Evolutionary conservation across 1,140 invertebrate genomes (phyloP), one percentile per base, ranked within the genome.

Genomic region (Steinernema khuongi): DNA sequence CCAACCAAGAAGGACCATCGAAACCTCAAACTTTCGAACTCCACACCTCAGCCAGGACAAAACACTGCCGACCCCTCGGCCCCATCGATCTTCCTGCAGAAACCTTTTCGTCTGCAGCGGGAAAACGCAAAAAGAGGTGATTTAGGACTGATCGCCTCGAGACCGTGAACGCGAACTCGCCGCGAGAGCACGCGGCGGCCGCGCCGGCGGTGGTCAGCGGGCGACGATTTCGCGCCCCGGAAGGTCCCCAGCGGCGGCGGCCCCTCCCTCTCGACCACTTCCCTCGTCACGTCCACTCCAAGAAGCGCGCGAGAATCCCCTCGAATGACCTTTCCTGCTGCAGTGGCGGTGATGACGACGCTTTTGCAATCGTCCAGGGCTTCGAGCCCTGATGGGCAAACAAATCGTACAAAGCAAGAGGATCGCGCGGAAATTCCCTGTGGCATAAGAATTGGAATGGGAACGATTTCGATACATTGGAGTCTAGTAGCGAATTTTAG

Each of bases 281-380:
- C 26, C 50, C 50, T 60, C 50, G 50, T 60, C 50, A 60, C 50
- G 50, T 60, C 26, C 50, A n/a, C n/a, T n/a, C n/a, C n/a, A n/a
- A n/a, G n/a, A n/a, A n/a, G n/a, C n/a, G n/a, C n/a, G n/a, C n/a
- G n/a, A n/a, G n/a, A n/a, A n/a, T n/a, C n/a, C n/a, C 50, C 26
- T 60, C 11, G 50, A 60, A 60, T 60, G 50, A 60, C 50, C 50
- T 60, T 60, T 60, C 50, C 50, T 14, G 50, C 50, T 14, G 50
- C 36, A 41, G n/a, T n/a, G 36, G 36, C 50, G 50, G 50, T 22
- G 50, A 60, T 60, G 50, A 60, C 50, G 50, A 60, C 14, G 50
- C 50, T 60, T 60, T 22, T 14, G 50, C 50, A 60, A 60, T 60
- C 14, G 26, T 26, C 4, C 36, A 7, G n/a, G n/a, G 36, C 36